Conservation (phyloP, 2,888 invertebrate species). For the Physocephala rufipes region DNA sequence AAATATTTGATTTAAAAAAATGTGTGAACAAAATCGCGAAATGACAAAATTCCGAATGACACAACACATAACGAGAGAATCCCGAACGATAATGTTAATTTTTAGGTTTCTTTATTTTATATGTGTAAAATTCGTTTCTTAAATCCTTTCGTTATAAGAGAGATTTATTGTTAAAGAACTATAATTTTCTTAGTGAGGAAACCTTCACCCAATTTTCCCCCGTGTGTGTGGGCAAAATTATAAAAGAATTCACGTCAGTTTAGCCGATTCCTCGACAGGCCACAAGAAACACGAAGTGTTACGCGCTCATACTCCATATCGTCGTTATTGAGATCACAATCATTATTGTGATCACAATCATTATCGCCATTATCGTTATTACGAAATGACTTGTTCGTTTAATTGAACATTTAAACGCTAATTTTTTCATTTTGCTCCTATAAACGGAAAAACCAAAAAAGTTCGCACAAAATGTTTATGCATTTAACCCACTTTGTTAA, state of each 20-base stretch:
- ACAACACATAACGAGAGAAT: no score
- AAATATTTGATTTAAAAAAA: no score
- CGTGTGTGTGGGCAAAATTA: constrained; percentile 8
- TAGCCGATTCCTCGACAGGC: neutral
- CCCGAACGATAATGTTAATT: no score
- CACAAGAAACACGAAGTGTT: constrained; percentile 17
- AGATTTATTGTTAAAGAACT: no score
- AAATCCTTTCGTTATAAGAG: no score
- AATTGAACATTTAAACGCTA: constrained; percentile 36
- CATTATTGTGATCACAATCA: no score
- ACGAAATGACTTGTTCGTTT: constrained; percentile 16
- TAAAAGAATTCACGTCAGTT: constrained; percentile 6
- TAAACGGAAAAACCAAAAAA: constrained; percentile 2
- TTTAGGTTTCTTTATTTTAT: no score
- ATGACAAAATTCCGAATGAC: no score
- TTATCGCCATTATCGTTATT: no score
- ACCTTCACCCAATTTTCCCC: constrained; percentile 27
- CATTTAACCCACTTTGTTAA: constrained; percentile 30
- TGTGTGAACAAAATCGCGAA: no score
- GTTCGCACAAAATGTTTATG: constrained; percentile 4
- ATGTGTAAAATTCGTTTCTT: no score
- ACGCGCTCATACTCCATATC: constrained; percentile 19
- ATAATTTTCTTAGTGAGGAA: neutral
- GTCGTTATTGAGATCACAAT: constrained; percentile 21
- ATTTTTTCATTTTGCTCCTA: constrained; percentile 10